phyloP scores from a whole-genome alignment of 2,797 vertebrate genomes.

The Semotilus atromaculatus region DNA sequence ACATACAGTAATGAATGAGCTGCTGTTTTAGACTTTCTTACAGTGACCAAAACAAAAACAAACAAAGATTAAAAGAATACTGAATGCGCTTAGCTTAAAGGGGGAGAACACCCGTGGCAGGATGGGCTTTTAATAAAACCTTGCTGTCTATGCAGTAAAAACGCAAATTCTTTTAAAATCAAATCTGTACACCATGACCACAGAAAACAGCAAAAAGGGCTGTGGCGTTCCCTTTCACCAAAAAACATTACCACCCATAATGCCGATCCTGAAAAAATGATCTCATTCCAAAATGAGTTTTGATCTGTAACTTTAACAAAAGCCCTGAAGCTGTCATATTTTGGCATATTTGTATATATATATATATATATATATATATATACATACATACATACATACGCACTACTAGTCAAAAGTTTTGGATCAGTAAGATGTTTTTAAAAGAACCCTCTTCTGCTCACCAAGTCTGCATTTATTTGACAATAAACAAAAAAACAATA shows the following conservation, averaged over 20 bases:
- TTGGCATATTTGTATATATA: too few species aligned
- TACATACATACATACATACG: too few species aligned
- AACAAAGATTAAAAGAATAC: background rate
- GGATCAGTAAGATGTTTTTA: too few species aligned
- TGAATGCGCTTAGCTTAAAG: background rate
- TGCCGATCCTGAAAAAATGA: background rate
- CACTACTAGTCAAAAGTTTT: too few species aligned
- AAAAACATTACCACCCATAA: background rate
- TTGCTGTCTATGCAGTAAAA: background rate
- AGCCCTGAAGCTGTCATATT: background rate
- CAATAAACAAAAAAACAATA: too few species aligned
- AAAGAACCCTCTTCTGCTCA: too few species aligned
- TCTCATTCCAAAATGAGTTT: too few species aligned
- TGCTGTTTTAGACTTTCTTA: conserved; percentile 6
- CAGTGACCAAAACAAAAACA: background rate
- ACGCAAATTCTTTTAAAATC: background rate
- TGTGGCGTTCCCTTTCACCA: background rate
- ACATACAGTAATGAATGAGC: conserved; percentile 5
- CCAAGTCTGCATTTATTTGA: too few species aligned
- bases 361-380: too few species aligned
- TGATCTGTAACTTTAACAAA: too few species aligned
- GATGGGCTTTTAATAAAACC: background rate
- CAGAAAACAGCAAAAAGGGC: background rate
- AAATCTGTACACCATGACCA: background rate
- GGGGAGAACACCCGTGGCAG: too few species aligned